A percentile compares a stretch with the other conserved stretches of the same genome.
These are phyloP conservation scores for Drosophila fulvimacula DNA, from an alignment of 2,888 invertebrate species.

Conservation along the genomic window DNA sequence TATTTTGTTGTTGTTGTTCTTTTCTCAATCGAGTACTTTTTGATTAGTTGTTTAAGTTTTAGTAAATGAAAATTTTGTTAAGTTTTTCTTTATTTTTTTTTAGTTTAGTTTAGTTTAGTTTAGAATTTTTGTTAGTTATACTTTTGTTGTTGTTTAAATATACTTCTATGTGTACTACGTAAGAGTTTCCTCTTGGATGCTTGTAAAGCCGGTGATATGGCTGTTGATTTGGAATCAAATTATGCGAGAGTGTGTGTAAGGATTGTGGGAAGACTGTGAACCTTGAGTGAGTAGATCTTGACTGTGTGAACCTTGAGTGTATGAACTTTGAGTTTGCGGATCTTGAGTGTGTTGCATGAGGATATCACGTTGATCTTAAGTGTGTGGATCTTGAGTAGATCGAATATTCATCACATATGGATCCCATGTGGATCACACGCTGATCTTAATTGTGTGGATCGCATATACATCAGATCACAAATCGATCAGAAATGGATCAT, in stretches of 20 bases:
- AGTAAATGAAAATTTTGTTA: constrained; percentile 5
- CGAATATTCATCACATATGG: too few species aligned
- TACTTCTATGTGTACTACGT: constrained; percentile 1
- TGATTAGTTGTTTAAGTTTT: constrained; percentile 10
- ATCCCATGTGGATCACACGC: too few species aligned
- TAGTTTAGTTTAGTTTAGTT: not conserved
- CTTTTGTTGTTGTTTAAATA: not conserved
- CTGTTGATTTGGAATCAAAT: constrained; percentile 51
- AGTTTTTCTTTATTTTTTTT: not conserved
- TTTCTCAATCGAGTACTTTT: constrained; percentile 12
- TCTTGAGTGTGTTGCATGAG: too few species aligned
- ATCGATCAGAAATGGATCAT: too few species aligned
- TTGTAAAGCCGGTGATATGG: constrained; percentile 48
- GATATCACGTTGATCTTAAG: not conserved
- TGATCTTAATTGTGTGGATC: too few species aligned
- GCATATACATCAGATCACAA: too few species aligned
- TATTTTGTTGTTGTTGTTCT: not conserved
- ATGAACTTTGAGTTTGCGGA: not conserved
- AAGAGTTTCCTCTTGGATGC: constrained; percentile 2
- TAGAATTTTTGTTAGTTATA: not conserved
- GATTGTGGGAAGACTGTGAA: not conserved
- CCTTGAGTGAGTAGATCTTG: not conserved
- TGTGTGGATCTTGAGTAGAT: too few species aligned
- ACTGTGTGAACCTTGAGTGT: not conserved
- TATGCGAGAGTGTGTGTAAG: constrained; percentile 9